Conservation (phyloP, 2,888 invertebrate genomes). For the Tinea semifulvella region DNA sequence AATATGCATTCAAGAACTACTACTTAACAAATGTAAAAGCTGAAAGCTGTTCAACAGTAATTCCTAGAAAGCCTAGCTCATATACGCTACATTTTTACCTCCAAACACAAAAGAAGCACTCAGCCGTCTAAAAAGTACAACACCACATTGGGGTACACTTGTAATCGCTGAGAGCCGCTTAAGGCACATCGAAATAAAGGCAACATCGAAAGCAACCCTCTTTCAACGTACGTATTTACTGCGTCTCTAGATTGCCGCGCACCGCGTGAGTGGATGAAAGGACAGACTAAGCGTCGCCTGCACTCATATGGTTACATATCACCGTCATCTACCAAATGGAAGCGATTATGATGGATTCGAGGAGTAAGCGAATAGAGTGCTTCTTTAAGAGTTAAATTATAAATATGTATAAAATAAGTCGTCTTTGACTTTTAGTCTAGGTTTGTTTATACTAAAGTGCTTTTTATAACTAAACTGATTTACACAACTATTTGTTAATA, state of each 20-base stretch:
- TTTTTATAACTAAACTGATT: no score
- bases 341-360: slow-evolving; percentile 7
- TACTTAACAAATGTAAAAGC: not conserved
- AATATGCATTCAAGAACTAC: no score
- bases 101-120: slow-evolving; percentile 56
- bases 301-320: slow-evolving; percentile 2
- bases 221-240: slow-evolving; percentile 36
- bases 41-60: slow-evolving; percentile 8
- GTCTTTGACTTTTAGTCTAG: not conserved
- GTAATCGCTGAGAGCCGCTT: slow-evolving; percentile 58
- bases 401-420: no score
- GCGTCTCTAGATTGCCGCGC: slow-evolving; percentile 49
- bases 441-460: no score
- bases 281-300: slow-evolving; percentile 18
- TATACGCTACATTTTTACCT: slow-evolving; percentile 17
- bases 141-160: slow-evolving; percentile 40
- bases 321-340: not conserved
- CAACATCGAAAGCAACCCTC: slow-evolving; percentile 23
- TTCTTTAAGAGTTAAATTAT: not conserved
- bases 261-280: slow-evolving; percentile 54
- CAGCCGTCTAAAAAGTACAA: slow-evolving; percentile 55
- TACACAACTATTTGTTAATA: no score
- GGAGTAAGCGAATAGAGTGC: not conserved
- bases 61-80: not conserved
- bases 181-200: slow-evolving; percentile 45